A percentile compares a stretch with the other conserved stretches of the same genome.
These are phyloP conservation scores for Mobula hypostoma DNA, from an alignment of 2,113 vertebrate genomes.

Conservation along the genomic window DNA sequence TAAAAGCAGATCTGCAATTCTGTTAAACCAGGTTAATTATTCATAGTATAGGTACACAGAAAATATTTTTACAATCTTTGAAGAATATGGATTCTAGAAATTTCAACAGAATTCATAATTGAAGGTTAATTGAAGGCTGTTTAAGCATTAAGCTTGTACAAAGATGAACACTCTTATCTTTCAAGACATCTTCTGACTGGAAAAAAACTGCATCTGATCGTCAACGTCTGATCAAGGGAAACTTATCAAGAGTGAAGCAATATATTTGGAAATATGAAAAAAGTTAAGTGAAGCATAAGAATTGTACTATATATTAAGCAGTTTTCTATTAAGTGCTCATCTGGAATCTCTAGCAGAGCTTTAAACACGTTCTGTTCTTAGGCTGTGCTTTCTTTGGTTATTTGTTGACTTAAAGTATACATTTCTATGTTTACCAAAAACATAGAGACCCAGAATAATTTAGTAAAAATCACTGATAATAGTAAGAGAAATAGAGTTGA, in stretches of 20 bases:
- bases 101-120: background rate
- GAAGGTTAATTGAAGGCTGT: background rate
- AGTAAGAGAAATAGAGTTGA: background rate
- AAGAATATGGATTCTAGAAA: background rate
- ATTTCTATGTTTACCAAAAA: background rate
- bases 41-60: background rate
- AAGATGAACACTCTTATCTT: background rate
- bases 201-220: background rate
- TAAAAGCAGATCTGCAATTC: background rate
- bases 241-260: background rate
- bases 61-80: background rate
- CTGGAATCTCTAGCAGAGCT: background rate
- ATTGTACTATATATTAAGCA: background rate
- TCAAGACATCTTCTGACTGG: background rate
- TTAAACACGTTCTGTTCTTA: background rate
- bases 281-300: background rate
- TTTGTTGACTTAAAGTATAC: background rate
- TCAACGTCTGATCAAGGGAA: background rate
- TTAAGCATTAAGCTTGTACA: background rate
- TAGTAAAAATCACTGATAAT: background rate
- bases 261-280: background rate
- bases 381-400: background rate
- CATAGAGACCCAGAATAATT: background rate
- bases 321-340: background rate
- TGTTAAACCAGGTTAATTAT: background rate